A percentile compares a stretch with the other conserved stretches of the same genome.
Conservation (phyloP, 1,140 invertebrate genomes). For the Drosophila erecta region DNA sequence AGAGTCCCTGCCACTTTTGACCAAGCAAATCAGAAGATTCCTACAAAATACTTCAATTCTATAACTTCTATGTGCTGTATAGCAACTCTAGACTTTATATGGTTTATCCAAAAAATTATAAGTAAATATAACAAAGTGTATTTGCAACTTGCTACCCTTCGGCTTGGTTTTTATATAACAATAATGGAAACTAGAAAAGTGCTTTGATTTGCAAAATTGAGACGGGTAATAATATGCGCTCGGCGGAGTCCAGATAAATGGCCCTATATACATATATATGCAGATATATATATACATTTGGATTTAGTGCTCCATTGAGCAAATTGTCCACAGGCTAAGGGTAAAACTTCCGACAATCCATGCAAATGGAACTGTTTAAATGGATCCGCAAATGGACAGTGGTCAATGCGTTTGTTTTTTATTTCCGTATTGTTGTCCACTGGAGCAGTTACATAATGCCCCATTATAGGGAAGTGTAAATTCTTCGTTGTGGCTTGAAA, state of each 20-base stretch:
- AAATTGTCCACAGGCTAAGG: conserved; percentile 30
- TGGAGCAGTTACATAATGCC: conserved; percentile 19
- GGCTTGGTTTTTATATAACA: conserved; percentile 27
- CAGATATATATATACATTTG: conserved; percentile 14
- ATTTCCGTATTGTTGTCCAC: conserved; percentile 7
- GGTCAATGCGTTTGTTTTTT: background rate
- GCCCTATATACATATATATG: conserved; percentile 3
- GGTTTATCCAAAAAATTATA: no score
- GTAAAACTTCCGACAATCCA: conserved; percentile 28
- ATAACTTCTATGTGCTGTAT: background rate
- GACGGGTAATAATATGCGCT: conserved; percentile 34
- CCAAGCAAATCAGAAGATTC: background rate
- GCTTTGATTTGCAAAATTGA: conserved; percentile 49
- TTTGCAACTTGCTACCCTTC: background rate
- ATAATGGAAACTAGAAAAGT: conserved; percentile 49
- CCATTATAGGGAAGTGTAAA: conserved; percentile 6
- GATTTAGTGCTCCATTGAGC: conserved; percentile 42
- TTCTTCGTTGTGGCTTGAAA: background rate
- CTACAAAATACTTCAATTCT: no score
- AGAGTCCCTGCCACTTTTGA: background rate
- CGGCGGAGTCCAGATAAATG: conserved; percentile 39
- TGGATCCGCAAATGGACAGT: conserved; percentile 25
- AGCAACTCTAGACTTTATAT: no score
- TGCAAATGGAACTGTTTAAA: conserved; percentile 27
- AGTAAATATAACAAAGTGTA: background rate